Conservation (phyloP, 2,888 invertebrate genomes). For the Caenorhabditis wallacei region DNA sequence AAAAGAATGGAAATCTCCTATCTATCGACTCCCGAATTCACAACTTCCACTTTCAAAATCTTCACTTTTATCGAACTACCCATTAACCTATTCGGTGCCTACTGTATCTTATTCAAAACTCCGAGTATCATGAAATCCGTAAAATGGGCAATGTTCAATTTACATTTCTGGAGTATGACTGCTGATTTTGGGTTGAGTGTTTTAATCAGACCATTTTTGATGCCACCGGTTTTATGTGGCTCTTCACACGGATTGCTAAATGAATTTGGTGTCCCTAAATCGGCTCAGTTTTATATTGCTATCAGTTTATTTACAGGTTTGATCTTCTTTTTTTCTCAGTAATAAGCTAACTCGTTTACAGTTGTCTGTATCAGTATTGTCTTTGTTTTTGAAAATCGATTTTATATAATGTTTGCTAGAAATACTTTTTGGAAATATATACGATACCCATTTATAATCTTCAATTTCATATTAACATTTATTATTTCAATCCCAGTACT, state of each 20-base stretch:
- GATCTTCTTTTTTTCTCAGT: not conserved
- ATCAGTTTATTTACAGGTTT: not conserved
- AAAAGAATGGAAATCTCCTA: no score
- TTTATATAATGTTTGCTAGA: not conserved
- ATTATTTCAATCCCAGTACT: not conserved
- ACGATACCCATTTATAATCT: not conserved
- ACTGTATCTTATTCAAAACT: slow-evolving; percentile 39
- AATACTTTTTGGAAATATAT: not conserved
- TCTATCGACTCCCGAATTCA: no score
- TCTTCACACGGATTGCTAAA: not conserved
- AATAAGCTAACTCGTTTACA: not conserved
- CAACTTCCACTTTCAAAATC: no score
- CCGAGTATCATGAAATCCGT: slow-evolving; percentile 23
- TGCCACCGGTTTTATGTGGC: slow-evolving; percentile 10
- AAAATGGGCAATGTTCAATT: slow-evolving; percentile 30
- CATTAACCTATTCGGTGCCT: slow-evolving; percentile 7
- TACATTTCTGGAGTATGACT: slow-evolving; percentile 30
- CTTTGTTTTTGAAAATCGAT: not conserved
- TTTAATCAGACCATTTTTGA: not conserved
- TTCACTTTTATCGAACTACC: slow-evolving; percentile 23
- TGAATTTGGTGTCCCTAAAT: not conserved
- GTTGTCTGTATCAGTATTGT: not conserved
- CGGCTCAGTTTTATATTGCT: not conserved
- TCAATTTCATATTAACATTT: not conserved
- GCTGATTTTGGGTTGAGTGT: not conserved